Base-by-base conservation (phyloP, 2,113 vertebrate genomes). In the Alouatta palliata region DNA sequence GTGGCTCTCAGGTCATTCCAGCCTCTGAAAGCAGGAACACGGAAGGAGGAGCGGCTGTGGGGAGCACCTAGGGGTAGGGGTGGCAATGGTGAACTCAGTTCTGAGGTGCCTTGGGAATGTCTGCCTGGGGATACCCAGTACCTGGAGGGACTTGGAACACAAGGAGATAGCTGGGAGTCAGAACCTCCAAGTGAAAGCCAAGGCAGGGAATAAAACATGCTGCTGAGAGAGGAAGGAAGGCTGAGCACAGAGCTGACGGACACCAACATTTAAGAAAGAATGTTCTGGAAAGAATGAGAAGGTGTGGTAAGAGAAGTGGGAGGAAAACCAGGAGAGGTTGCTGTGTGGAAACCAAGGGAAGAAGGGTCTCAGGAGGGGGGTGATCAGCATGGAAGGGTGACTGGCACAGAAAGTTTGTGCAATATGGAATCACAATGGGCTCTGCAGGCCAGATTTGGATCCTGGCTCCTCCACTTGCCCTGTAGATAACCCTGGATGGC, bases 381-480 rank as follows among this genome's bases (percentile, higher is more conserved):
- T 0, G 0, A 30, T 35, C n/a, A 54, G n/a, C 20, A 25, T 6
- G 30, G 71, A 71, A 80, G 40, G 3, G 27, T 10, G n/a, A 32
- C 17, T 4, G 5, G 2, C 25, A 2, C 10, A 7, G 32, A 13
- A 10, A 43, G 45, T 32, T 32, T 0, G 1, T 27, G 61, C 4
- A 19, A 4, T 7, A 12, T 52, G 10, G 47, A 84, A 7, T 21
- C n/a, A 11, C 1, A 1, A 25, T 32, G 30, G 58, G 23, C 8
- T 32, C 79, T 40, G 11, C 32, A 17, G 79, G 6, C 54, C 30
- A 11, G 20, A 9, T 54, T n/a, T 11, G 49, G 37, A 96, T 75
- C 6, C 76, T 27, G 10, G 20, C 58, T 82, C 25, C n/a, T 90
- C 66, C 8, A 14, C 5, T 80, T 81, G 13, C 27, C 79, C 13